These are phyloP conservation scores for Collichthys lucidus DNA, from an alignment of 2,113 vertebrate genomes.

Conservation along the genomic window DNA sequence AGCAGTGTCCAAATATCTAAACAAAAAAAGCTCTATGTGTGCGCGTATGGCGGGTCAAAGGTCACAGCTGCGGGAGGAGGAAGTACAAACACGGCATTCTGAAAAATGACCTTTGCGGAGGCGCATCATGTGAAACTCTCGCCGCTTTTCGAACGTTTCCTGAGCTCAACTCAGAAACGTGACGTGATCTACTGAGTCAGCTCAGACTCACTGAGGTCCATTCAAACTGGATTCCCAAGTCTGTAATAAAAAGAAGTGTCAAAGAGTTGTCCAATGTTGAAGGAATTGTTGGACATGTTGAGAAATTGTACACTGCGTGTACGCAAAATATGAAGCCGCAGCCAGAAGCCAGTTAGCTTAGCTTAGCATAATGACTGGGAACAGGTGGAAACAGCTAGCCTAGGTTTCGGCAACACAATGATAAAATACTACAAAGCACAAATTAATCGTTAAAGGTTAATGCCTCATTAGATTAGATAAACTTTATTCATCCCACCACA, in stretches of 20 bases:
- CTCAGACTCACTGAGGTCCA: background rate
- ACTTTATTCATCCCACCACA: too few relatives aligned
- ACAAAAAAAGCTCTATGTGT: conserved; percentile 17
- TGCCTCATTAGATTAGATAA: too few relatives aligned
- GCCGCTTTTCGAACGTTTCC: conserved; percentile 37
- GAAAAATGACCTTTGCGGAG: conserved; percentile 44
- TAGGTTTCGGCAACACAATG: too few relatives aligned
- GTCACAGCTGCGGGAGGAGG: conserved; percentile 72
- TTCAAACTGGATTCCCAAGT: background rate
- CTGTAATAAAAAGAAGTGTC: too few relatives aligned
- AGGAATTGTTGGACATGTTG: background rate
- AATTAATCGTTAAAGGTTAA: too few relatives aligned
- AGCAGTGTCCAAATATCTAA: conserved; percentile 49
- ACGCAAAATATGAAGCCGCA: background rate
- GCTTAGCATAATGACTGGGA: background rate
- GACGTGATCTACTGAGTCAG: background rate
- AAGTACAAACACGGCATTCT: conserved; percentile 65
- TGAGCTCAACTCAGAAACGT: background rate
- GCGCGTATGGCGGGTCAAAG: conserved; percentile 52
- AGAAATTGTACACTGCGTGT: too few relatives aligned
- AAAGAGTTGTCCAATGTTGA: too few relatives aligned
- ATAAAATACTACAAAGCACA: too few relatives aligned
- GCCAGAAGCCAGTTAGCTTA: background rate
- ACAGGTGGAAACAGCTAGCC: too few relatives aligned
- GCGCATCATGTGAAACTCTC: conserved; percentile 55